Conservation (phyloP, 2,113 vertebrate genomes). For the Myanophis thanlyinensis region DNA sequence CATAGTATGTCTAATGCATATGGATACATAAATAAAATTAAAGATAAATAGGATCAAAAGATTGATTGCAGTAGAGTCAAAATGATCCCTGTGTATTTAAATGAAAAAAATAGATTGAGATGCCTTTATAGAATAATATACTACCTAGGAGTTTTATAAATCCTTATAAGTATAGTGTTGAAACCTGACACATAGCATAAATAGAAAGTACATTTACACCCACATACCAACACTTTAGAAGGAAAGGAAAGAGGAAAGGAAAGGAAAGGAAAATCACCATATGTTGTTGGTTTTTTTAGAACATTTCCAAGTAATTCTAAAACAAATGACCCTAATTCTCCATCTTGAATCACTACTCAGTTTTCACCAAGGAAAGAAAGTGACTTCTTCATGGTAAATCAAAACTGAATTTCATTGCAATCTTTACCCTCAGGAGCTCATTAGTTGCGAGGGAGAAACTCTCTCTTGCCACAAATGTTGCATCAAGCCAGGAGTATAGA, state of each 20-base stretch:
- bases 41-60: not conserved
- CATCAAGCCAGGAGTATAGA: not conserved
- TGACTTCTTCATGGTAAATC: not conserved
- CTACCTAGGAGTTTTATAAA: not conserved
- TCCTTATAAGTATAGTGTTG: too few species aligned
- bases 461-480: not conserved
- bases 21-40: not conserved
- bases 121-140: not conserved
- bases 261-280: not conserved
- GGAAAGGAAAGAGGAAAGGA: not conserved
- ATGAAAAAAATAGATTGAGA: not conserved
- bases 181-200: too few species aligned
- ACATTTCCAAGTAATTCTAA: not conserved
- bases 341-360: not conserved
- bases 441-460: not conserved
- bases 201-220: not conserved
- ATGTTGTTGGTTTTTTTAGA: not conserved
- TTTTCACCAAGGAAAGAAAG: not conserved
- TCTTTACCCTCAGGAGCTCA: not conserved
- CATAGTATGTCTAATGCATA: not conserved
- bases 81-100: not conserved
- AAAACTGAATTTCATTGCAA: not conserved
- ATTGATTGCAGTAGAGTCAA: not conserved
- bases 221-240: not conserved
- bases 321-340: not conserved